Conservation (phyloP, 2,888 invertebrate genomes). For the Drosophila mayaguana region DNA sequence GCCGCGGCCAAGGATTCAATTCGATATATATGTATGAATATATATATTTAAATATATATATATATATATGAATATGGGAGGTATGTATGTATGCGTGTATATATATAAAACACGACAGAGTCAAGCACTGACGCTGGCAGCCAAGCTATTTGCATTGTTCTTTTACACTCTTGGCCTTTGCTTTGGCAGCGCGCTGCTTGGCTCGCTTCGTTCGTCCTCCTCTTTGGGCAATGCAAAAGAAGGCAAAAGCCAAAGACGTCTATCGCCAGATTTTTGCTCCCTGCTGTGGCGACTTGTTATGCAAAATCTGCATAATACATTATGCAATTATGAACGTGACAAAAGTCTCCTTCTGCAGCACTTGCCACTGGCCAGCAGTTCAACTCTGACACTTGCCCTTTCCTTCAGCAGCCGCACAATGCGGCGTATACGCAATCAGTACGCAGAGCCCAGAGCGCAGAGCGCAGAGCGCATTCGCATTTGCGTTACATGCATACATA, state of each 20-base stretch:
- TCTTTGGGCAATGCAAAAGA: conserved; percentile 32
- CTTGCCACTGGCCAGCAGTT: conserved; percentile 13
- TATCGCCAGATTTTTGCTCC: conserved; percentile 53
- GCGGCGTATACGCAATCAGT: conserved; percentile 55
- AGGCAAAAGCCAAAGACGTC: conserved; percentile 44
- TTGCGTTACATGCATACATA: background rate
- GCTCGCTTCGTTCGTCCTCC: conserved; percentile 3
- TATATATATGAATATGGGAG: conserved; percentile 1
- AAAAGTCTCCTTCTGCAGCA: conserved; percentile 48
- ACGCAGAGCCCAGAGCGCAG: conserved; percentile 10
- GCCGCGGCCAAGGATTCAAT: conserved; percentile 35
- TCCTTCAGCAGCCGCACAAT: conserved; percentile 22
- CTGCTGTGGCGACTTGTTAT: conserved; percentile 69
- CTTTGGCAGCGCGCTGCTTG: conserved; percentile 56
- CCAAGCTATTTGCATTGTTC: conserved; percentile 74
- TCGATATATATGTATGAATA: conserved; percentile 19
- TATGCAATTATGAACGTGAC: conserved; percentile 79
- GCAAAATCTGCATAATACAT: conserved; percentile 79
- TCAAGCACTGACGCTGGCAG: conserved; percentile 3
- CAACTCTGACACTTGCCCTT: conserved; percentile 3
- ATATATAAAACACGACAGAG: conserved; percentile 3
- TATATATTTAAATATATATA: background rate
- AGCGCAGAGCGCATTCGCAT: conserved; percentile 11
- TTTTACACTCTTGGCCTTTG: conserved; percentile 64
- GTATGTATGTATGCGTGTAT: background rate